These are phyloP conservation scores for Leptodactylus fallax DNA, from an alignment of 2,797 vertebrate genomes.

Conservation along the genomic window DNA sequence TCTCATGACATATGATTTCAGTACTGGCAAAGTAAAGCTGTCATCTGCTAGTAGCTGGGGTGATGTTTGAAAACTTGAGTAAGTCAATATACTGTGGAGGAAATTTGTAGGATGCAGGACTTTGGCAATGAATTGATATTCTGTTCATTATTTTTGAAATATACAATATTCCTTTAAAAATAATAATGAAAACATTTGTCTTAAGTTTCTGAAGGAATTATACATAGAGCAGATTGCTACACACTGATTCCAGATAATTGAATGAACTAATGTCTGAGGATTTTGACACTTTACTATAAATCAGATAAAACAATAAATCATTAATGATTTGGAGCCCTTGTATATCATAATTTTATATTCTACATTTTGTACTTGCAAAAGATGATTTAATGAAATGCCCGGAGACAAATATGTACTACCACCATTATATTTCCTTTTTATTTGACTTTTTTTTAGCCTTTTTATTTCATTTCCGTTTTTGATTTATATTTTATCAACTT, in stretches of 20 bases:
- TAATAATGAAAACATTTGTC: constrained; percentile 26
- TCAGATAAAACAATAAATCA: constrained; percentile 48
- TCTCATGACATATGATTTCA: not conserved
- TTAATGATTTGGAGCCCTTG: constrained; percentile 40
- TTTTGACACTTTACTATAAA: constrained; percentile 42
- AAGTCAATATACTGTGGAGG: not conserved
- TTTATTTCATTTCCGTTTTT: constrained; percentile 28
- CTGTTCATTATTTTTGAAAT: not conserved
- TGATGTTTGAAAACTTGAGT: not conserved
- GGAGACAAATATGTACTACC: constrained; percentile 23
- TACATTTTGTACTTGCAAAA: constrained; percentile 52
- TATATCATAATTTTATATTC: constrained; percentile 30
- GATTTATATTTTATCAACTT: constrained; percentile 47
- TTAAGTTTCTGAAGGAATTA: constrained; percentile 25
- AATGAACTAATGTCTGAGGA: constrained; percentile 33
- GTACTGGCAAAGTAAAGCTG: not conserved
- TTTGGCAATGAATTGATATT: not conserved
- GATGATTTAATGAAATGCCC: constrained; percentile 47
- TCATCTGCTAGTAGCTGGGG: not conserved
- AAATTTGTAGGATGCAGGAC: not conserved
- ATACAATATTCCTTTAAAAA: not conserved
- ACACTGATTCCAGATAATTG: constrained; percentile 38
- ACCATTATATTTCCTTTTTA: constrained; percentile 15
- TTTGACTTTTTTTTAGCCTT: not conserved
- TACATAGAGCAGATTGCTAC: constrained; percentile 1